Evolutionary conservation across 2,888 invertebrate genomes (phyloP), one percentile per base, ranked within the genome.

Genomic region (Drosophila acutilabella): DNA sequence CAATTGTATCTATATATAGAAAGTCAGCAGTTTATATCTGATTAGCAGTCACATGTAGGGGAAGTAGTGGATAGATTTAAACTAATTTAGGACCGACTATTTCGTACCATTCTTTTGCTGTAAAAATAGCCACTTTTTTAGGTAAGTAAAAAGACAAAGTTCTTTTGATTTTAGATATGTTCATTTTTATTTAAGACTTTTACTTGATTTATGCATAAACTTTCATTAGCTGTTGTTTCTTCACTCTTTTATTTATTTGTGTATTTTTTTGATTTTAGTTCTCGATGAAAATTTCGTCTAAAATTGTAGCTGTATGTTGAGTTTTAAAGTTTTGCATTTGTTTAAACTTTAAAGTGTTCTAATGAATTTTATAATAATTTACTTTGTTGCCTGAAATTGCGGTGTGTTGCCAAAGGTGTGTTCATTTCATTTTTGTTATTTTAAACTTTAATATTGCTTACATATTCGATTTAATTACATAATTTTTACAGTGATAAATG

Each of bases 171-270:
- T 83, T 85, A 87, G 88, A 88, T 88, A 88, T 88, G 88, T 88
- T 89, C 88, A 89, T 72, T 87, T 88, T 88, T 89, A 88, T 88
- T 87, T 81, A 87, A 86, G 81, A 86, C 71, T 86, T 81, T 79
- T 81, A 74, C 56, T 86, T 78, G 78, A 87, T 81, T 86, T 79
- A 88, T 80, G 80, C 79, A 79, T 80, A 82, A 82, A 82, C 77
- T 71, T 73, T 70, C 66, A 60, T 62, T 68, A 74, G 71, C 66
- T 60, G 44, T 42, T 50, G 48, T 56, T 58, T 13, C 1, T 47
- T 54, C 56, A 71, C 52, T 60, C 61, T 69, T 80, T 65, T 50
- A 3, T 64, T 71, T 57, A 48, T 16, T 16, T 30, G 2, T 30
- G 2, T 30, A 30, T 30, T 30, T 30, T 30, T 36, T 36, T 36